A percentile compares a stretch with the other conserved stretches of the same genome.
Conservation (phyloP, 2,113 vertebrate species). For the Columba janthina region DNA sequence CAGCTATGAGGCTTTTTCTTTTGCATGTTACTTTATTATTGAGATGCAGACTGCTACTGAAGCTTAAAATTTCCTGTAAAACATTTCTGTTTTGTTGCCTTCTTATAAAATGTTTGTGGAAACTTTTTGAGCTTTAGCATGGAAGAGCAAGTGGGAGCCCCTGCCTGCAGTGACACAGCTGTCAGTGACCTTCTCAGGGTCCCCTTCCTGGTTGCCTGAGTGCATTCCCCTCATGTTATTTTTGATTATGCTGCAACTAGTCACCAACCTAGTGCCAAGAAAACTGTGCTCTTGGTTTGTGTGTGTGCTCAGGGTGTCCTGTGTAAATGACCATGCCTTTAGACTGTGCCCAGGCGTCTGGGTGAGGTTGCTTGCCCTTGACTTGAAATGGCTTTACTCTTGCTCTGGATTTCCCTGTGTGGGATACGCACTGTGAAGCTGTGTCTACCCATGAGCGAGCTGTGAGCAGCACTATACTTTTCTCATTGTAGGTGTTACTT, state of each 20-base stretch:
- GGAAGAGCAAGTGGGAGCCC: not conserved
- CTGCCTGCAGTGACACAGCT: not conserved
- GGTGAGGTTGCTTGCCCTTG: conserved; percentile 23
- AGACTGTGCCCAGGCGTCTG: not conserved
- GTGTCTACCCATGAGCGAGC: not conserved
- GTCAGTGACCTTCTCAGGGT: conserved; percentile 22
- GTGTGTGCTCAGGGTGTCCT: not conserved
- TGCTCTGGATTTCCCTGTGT: not conserved
- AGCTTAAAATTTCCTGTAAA: not conserved
- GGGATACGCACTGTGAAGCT: not conserved
- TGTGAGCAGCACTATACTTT: not conserved
- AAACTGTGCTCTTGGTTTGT: not conserved
- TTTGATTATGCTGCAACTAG: conserved; percentile 27
- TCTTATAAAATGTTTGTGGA: not conserved
- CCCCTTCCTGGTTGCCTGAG: not conserved
- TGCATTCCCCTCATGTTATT: not conserved
- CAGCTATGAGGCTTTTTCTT: not conserved
- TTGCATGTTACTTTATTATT: not conserved
- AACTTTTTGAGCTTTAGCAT: not conserved
- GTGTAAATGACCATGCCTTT: not conserved
- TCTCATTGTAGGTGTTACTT: not conserved
- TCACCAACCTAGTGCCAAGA: not conserved
- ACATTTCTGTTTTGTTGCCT: not conserved
- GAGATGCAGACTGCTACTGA: not conserved
- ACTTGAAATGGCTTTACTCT: not conserved